A percentile compares a stretch with the other conserved stretches of the same genome.
These are phyloP conservation scores for Cryptotermes secundus DNA, from an alignment of 1,140 invertebrate species.

Conservation along the genomic window DNA sequence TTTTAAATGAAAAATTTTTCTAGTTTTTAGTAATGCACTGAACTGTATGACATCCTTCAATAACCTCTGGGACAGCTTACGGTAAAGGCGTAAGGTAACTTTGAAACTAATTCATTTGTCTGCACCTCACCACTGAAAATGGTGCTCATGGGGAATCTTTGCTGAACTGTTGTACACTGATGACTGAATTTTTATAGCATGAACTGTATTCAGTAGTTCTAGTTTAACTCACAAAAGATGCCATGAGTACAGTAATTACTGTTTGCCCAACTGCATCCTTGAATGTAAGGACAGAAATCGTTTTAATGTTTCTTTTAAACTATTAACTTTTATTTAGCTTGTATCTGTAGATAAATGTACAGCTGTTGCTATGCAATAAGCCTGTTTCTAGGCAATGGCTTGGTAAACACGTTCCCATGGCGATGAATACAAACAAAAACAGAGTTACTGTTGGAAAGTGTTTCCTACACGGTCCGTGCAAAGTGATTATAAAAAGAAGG, in stretches of 20 bases:
- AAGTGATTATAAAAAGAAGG: too few relatives aligned
- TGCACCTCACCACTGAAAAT: neutral
- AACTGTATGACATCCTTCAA: too few relatives aligned
- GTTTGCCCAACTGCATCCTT: neutral
- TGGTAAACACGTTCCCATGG: too few relatives aligned
- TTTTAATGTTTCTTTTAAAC: neutral
- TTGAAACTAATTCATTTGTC: neutral
- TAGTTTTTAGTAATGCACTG: neutral
- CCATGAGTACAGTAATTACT: too few relatives aligned
- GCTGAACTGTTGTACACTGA: too few relatives aligned
- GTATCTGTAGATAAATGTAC: neutral
- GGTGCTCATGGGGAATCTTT: too few relatives aligned
- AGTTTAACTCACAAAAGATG: too few relatives aligned
- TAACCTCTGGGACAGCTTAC: neutral
- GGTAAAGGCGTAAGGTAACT: neutral
- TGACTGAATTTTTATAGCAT: neutral
- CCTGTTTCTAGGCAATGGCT: too few relatives aligned
- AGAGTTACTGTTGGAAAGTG: too few relatives aligned
- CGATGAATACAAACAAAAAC: too few relatives aligned
- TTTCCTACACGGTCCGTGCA: too few relatives aligned
- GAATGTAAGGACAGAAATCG: neutral
- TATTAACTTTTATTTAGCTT: conserved; percentile 1
- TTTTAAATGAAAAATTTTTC: neutral
- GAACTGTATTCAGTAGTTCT: neutral
- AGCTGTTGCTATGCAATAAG: too few relatives aligned